Base-by-base conservation (phyloP, 1,140 invertebrate species). In the Drosophila takahashii region DNA sequence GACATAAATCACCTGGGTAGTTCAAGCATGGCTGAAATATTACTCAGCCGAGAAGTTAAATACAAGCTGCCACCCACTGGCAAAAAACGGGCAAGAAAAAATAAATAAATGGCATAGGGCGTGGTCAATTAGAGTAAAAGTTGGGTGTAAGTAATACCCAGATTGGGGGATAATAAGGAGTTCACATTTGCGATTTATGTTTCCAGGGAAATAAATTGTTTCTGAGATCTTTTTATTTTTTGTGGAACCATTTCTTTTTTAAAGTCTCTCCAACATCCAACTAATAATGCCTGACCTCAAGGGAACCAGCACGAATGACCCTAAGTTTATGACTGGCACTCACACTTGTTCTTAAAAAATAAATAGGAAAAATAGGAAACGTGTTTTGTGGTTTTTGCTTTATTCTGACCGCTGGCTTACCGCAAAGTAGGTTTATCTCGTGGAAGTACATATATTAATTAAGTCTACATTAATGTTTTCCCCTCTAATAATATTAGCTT, bases 1-100 rank as follows among this genome's bases (percentile, higher is more conserved):
- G 45, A 66, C 72, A 74, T 76, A 76, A 76, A 76, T 76, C 71
- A 66, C 72, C 32, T 72, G 62, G 39, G 48, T 60, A 45, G 51
- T 52, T 76, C 72, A 48, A 29, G 58, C 37, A 22, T 10, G 41
- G 47, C 45, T 73, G 54, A 60, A 72, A 56, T 60, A 62, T 41
- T 50, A 50, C 45, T 60, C 27, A 18, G 42, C 54, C 39, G 15
- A 50, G 50, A 42, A 54, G 64, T 67, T 67, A 67, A 65, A 67
- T 67, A 67, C 45, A 67, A 51, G 11, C 27, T 41, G 18, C 34
- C 48, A 39, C 26, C 26, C 16, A 6, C 37, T 22, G 15, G 8
- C 34, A 8, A 44, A 29, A 69, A 61, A 37, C 22, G 22, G 22
- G 29, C 2, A 29, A 29, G 8, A 37, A 37, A 37, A 37, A 37